phyloP scores from a whole-genome alignment of 2,888 invertebrate species.

The Callyntrura guangdongensis region DNA sequence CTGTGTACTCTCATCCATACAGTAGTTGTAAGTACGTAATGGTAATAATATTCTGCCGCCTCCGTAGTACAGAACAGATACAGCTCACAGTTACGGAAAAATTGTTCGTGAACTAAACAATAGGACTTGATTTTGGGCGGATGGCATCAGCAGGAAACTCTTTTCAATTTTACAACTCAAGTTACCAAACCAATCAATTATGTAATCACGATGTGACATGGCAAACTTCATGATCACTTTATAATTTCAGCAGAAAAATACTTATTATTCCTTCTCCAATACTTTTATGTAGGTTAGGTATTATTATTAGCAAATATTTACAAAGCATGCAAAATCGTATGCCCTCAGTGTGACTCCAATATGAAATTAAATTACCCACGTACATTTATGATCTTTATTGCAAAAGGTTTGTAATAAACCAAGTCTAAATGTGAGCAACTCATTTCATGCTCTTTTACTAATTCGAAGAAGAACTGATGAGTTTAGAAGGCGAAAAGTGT shows the following conservation, averaged over 20 bases:
- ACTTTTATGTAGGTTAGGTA: background rate
- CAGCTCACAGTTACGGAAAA: background rate
- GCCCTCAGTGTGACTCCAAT: background rate
- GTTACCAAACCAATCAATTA: slow-evolving; percentile 40
- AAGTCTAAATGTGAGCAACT: slow-evolving; percentile 51
- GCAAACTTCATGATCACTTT: background rate
- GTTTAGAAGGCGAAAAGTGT: background rate
- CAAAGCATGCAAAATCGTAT: background rate
- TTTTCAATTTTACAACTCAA: slow-evolving; percentile 22
- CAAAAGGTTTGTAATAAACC: slow-evolving; percentile 39
- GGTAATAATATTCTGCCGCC: background rate
- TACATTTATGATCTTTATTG: slow-evolving; percentile 1
- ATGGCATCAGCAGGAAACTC: slow-evolving; percentile 27
- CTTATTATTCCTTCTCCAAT: background rate
- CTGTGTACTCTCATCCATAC: background rate
- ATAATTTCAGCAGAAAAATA: background rate
- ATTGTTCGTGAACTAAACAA: background rate
- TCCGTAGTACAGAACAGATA: background rate
- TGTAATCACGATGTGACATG: slow-evolving; percentile 28
- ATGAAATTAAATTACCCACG: background rate
- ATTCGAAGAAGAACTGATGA: slow-evolving; percentile 32
- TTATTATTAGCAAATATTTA: background rate
- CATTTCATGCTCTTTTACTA: slow-evolving; percentile 39
- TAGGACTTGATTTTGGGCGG: slow-evolving; percentile 36
- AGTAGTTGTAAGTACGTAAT: background rate